Evolutionary conservation across 2,113 vertebrate genomes (phyloP).

Genomic region (Heloderma charlesbogerti): DNA sequence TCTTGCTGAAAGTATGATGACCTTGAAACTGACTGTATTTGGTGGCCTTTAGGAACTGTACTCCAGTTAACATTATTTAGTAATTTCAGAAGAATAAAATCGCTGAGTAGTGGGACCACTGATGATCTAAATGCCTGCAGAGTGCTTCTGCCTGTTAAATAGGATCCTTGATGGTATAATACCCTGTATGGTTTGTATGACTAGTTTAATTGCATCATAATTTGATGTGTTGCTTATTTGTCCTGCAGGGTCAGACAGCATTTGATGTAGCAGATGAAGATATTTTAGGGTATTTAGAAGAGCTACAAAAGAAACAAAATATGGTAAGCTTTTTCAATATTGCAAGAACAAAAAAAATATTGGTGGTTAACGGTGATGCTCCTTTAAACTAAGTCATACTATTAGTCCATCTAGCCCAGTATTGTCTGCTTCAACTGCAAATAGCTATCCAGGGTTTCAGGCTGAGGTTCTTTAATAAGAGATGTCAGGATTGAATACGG

Average conservation of each 20-base stretch:
- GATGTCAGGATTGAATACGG: neutral
- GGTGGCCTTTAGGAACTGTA: neutral
- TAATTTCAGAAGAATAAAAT: neutral
- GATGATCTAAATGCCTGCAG: neutral
- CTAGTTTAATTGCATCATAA: neutral
- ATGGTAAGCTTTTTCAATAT: conserved; percentile 80
- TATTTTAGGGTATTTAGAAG: conserved; percentile 96
- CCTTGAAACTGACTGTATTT: neutral
- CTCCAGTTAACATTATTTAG: neutral
- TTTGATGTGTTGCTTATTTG: conserved; percentile 30
- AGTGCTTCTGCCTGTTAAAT: neutral
- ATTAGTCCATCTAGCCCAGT: neutral
- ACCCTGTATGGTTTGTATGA: neutral
- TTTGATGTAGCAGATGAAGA: conserved; percentile 99
- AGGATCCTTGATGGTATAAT: neutral
- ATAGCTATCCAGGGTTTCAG: neutral
- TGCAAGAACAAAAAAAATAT: neutral
- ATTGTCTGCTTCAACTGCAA: too few species aligned
- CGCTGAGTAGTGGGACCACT: neutral
- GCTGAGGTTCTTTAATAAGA: neutral
- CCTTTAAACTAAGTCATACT: neutral
- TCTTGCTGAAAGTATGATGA: neutral
- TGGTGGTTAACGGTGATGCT: neutral
- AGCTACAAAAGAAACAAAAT: conserved; percentile 97
- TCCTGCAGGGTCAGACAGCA: conserved; percentile 91